Conservation (phyloP, 2,888 invertebrate species). For the Acholoe squamosa region DNA sequence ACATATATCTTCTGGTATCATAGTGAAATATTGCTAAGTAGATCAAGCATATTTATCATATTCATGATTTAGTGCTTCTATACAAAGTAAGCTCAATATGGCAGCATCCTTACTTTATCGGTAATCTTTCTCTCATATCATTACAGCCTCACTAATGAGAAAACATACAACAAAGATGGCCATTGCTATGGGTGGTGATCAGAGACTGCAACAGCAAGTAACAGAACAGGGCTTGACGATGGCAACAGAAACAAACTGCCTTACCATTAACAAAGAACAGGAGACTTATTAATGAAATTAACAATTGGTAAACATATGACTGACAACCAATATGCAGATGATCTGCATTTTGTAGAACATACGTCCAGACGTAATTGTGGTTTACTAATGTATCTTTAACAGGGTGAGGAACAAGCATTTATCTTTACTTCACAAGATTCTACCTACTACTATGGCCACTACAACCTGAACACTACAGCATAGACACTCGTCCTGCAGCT, state of each 20-base stretch:
- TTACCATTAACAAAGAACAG: conserved; percentile 23
- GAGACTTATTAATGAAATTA: background rate
- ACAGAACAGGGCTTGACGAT: background rate
- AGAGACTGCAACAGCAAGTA: background rate
- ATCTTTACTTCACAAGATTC: background rate
- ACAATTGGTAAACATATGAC: background rate
- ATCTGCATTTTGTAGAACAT: background rate
- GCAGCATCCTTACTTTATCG: background rate
- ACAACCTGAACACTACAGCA: conserved; percentile 24
- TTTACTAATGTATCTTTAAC: background rate
- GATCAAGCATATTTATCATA: too few species aligned
- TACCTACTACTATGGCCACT: conserved; percentile 13
- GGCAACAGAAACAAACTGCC: conserved; percentile 16
- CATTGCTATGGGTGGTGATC: background rate
- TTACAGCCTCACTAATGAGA: background rate
- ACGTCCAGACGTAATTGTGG: background rate
- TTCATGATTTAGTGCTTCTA: background rate
- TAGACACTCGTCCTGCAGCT: background rate
- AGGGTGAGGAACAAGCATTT: conserved; percentile 9
- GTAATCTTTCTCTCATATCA: background rate
- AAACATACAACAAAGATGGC: background rate
- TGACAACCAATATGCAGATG: background rate
- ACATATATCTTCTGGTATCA: too few species aligned
- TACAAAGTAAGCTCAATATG: background rate
- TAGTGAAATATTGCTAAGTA: too few species aligned